Evolutionary conservation across 2,888 invertebrate species (phyloP).

Genomic region (Neoaliturus tenellus): DNA sequence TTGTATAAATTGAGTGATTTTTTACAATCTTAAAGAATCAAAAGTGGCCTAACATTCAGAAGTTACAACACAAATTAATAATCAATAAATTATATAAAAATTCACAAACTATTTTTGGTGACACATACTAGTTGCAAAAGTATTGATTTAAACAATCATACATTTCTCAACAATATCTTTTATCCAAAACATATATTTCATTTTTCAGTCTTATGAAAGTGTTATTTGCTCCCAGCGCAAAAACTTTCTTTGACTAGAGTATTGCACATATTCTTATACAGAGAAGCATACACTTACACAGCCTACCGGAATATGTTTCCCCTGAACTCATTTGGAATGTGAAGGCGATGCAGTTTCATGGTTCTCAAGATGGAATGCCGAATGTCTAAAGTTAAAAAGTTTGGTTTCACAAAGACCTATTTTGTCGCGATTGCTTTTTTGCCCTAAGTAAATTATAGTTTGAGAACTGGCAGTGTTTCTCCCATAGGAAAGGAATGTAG

Average conservation of each 20-base stretch:
- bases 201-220: background rate
- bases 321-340: background rate
- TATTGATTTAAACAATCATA: too few species aligned
- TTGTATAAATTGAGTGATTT: too few species aligned
- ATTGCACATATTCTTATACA: background rate
- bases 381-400: background rate
- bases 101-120: too few species aligned
- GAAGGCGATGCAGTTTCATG: background rate
- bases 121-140: too few species aligned
- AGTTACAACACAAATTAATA: too few species aligned
- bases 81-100: too few species aligned
- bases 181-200: too few species aligned
- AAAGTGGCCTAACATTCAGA: too few species aligned
- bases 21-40: too few species aligned
- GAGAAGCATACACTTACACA: background rate
- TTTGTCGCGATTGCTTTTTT: constrained; percentile 43
- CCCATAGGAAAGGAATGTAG: constrained; percentile 87
- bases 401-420: background rate
- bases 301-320: background rate
- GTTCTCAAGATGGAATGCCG: too few species aligned
- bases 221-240: background rate
- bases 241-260: background rate
- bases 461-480: constrained; percentile 80
- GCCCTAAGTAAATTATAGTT: constrained; percentile 82
- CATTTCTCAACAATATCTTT: too few species aligned